These are phyloP conservation scores for Lichenostomus cassidix DNA, from an alignment of 2,113 vertebrate genomes.

Conservation along the genomic window DNA sequence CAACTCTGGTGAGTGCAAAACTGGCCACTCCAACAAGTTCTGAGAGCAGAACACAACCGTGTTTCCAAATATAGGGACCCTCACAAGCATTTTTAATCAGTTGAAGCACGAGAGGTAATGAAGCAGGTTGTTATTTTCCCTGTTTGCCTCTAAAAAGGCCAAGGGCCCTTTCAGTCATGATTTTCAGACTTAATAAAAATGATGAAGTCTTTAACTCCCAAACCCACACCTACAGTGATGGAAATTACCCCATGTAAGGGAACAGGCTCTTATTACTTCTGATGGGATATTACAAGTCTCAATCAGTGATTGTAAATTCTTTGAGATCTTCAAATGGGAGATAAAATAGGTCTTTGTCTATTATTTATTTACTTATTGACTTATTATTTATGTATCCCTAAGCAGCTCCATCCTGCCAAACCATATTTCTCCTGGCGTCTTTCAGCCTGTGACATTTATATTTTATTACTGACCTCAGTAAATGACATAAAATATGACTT, in stretches of 20 bases:
- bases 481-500: constrained; percentile 57
- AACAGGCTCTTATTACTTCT: neutral
- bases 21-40: neutral
- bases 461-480: constrained; percentile 62
- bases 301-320: constrained; percentile 29
- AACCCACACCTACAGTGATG: neutral
- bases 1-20: neutral
- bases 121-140: neutral
- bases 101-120: neutral
- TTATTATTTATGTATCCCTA: constrained; percentile 65
- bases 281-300: constrained; percentile 12
- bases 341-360: constrained; percentile 57
- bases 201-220: neutral
- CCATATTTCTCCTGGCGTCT: constrained; percentile 30
- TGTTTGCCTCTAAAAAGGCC: neutral
- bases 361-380: constrained; percentile 69
- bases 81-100: neutral
- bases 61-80: neutral
- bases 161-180: neutral
- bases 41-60: neutral
- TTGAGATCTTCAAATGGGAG: constrained; percentile 52
- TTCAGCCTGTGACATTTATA: constrained; percentile 65
- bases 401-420: constrained; percentile 58
- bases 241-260: neutral
- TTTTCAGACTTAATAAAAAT: constrained; percentile 1